phyloP scores from a whole-genome alignment of 2,113 vertebrate species.

The Peromyscus leucopus region DNA sequence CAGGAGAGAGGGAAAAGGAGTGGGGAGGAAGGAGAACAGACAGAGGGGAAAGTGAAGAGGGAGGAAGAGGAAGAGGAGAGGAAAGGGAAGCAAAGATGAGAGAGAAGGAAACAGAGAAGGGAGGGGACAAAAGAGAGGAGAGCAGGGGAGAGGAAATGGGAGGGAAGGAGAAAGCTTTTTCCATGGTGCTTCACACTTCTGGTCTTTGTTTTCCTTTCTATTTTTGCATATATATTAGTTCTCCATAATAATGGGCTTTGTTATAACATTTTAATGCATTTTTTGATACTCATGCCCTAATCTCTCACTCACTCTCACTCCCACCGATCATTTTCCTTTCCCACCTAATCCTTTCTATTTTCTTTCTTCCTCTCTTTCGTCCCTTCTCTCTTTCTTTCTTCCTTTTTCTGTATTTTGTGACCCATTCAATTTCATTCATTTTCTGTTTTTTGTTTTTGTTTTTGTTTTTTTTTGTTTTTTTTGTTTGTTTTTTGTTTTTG shows the following conservation, averaged over 20 bases:
- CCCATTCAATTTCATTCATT: not conserved
- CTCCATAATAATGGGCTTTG: not conserved
- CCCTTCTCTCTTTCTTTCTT: no score
- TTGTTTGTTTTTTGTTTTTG: not conserved
- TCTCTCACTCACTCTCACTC: not conserved
- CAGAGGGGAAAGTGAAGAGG: no score
- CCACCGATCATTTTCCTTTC: not conserved
- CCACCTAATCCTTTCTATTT: no score
- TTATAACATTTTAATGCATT: not conserved
- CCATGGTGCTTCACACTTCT: not conserved
- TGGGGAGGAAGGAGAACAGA: no score
- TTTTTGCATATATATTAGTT: not conserved
- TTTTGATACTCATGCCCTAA: not conserved
- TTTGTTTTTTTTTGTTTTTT: not conserved
- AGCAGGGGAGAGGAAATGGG: no score
- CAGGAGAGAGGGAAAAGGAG: not conserved
- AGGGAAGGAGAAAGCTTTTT: not conserved
- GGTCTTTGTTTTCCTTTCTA: not conserved
- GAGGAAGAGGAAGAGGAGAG: not conserved
- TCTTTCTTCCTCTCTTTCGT: not conserved
- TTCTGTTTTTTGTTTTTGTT: not conserved
- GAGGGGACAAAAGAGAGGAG: no score
- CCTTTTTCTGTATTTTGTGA: not conserved
- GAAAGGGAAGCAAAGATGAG: not conserved
- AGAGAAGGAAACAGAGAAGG: not conserved